Conservation (phyloP, 2,113 vertebrate genomes). For the Ibidorhyncha struthersii region DNA sequence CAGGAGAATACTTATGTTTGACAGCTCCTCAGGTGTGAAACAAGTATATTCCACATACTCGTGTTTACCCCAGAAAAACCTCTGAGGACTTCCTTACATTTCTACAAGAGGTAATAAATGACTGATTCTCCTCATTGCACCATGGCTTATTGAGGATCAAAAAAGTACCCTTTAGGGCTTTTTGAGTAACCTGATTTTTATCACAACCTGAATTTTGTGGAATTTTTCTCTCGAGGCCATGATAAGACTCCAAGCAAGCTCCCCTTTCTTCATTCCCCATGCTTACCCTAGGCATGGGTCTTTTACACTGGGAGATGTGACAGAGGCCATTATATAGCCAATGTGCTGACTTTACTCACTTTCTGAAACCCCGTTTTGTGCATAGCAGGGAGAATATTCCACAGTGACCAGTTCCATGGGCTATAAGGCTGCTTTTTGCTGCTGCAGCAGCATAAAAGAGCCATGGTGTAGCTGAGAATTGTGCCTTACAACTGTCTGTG, state of each 20-base stretch:
- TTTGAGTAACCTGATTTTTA: background rate
- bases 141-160: background rate
- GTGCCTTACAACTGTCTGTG: constrained; percentile 22
- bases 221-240: background rate
- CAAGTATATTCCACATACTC: background rate
- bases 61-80: background rate
- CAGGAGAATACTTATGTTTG: background rate
- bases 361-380: background rate
- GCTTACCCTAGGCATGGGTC: background rate
- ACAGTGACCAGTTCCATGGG: constrained; percentile 43
- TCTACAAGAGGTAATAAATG: background rate
- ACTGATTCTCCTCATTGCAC: background rate
- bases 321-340: background rate
- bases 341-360: constrained; percentile 9
- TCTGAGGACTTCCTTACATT: background rate
- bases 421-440: constrained; percentile 30
- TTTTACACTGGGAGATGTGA: background rate
- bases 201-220: background rate
- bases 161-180: background rate
- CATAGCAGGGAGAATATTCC: background rate
- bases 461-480: constrained; percentile 19
- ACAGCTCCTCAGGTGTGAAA: background rate
- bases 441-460: constrained; percentile 28
- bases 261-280: background rate
- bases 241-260: background rate